These are phyloP conservation scores for Lymantria monacha DNA, from an alignment of 2,888 invertebrate genomes.

Conservation along the genomic window DNA sequence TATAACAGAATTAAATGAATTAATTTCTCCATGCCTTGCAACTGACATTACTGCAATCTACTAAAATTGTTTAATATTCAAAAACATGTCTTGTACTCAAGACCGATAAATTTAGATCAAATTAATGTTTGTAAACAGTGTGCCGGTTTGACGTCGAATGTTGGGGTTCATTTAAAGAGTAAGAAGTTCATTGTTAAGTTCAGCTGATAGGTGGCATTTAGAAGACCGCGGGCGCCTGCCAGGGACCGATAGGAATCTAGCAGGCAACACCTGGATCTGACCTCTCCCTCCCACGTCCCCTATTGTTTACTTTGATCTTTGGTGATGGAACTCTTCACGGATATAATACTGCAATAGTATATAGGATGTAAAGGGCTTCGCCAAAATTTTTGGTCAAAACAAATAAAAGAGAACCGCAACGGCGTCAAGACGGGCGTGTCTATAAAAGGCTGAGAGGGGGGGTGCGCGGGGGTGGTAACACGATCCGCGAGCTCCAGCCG, in stretches of 20 bases:
- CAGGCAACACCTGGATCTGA: slow-evolving; percentile 51
- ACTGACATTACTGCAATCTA: slow-evolving; percentile 1
- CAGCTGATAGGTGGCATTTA: slow-evolving; percentile 58
- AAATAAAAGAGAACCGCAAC: slow-evolving; percentile 73
- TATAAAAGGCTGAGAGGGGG: slow-evolving; percentile 80
- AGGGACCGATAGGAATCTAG: slow-evolving; percentile 60
- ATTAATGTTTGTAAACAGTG: slow-evolving; percentile 71
- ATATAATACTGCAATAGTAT: slow-evolving; percentile 23
- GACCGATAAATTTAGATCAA: slow-evolving; percentile 51
- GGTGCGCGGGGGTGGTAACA: slow-evolving; percentile 82
- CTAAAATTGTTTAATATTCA: slow-evolving; percentile 19
- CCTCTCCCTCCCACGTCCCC: slow-evolving; percentile 30
- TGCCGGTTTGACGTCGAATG: slow-evolving; percentile 33
- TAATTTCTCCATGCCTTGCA: background rate
- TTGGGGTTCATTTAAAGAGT: slow-evolving; percentile 54
- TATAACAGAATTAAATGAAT: too few relatives aligned
- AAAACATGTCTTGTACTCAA: slow-evolving; percentile 29
- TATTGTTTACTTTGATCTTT: slow-evolving; percentile 16
- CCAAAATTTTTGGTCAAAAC: slow-evolving; percentile 77
- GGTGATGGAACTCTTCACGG: slow-evolving; percentile 12
- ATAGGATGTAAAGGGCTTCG: slow-evolving; percentile 59
- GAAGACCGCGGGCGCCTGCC: slow-evolving; percentile 50
- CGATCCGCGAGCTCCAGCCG: slow-evolving; percentile 80
- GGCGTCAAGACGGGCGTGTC: slow-evolving; percentile 76
- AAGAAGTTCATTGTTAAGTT: slow-evolving; percentile 77